Base-by-base conservation (phyloP, 2,113 vertebrate species). In the Chaetorhynchus papuensis region DNA sequence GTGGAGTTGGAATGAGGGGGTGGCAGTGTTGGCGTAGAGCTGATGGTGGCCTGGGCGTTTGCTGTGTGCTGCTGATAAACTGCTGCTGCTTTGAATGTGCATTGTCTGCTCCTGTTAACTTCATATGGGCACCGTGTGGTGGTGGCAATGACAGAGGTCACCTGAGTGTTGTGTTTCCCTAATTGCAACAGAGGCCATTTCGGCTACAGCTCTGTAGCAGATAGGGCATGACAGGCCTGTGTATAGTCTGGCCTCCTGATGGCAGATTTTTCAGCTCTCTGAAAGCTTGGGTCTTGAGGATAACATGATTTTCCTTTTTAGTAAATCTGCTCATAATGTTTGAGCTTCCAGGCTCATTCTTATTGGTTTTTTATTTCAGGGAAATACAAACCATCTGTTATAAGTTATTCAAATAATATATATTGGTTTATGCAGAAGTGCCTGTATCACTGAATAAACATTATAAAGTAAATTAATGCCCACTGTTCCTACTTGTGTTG, bases 61-160 rank as follows among this genome's bases (percentile, higher is more conserved):
- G 15, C 37, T 52, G 11, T 6, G 35, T 6, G 35, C 45, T 65
- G 47, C 39, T 5, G 3, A 50, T 45, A 30, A 89, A 45, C 57
- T 27, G 8, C 74, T 28, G 64, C 20, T 30, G 50, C 47, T 75
- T 27, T 19, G 35, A 59, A 28, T 9, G 33, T 0, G 0, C 0
- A 0, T 39, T 68, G 87, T 69, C 70, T 76, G 1, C 30, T 57
- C 52, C 44, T 57, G 49, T 60, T 57, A n/a, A 20, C 63, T 39
- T 81, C n/a, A 35, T n/a, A 45, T 27, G 41, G 69, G 49, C 19
- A 8, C 28, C 2, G 7, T 16, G 17, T 5, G 77, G 31, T 30
- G n/a, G n/a, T 64, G 49, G 76, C 50, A 79, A 30, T 87, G n/a
- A 37, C 87, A 96, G 39, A 95, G 78, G 81, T 91, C 87, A 54